Percentiles rank a stretch among this genome's conserved stretches.
These are phyloP conservation scores for Trematomus loennbergii DNA, from an alignment of 2,113 vertebrate species.

Conservation along the genomic window DNA sequence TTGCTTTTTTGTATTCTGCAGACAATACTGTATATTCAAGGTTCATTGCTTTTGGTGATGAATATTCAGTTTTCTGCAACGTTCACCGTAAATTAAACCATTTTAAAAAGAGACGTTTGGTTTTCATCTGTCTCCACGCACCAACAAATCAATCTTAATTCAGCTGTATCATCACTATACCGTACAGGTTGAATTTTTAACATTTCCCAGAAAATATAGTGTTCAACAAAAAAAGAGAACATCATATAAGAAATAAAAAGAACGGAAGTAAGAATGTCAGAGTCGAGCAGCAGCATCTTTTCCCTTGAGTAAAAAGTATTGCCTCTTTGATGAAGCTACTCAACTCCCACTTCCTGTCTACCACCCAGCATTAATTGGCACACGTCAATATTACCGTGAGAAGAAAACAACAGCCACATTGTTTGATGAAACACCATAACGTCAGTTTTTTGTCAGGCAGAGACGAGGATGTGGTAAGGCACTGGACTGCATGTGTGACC, in stretches of 20 bases:
- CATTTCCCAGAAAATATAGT: no score
- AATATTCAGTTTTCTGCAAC: neutral
- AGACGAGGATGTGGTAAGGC: neutral
- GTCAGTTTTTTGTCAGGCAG: constrained; percentile 38
- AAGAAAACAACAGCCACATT: constrained; percentile 11
- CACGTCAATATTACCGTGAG: constrained; percentile 1
- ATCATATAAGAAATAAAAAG: neutral
- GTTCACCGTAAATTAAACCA: neutral
- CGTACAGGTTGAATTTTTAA: no score
- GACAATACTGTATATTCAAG: neutral
- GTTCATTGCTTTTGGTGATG: neutral
- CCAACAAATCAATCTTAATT: no score
- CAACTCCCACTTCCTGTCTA: constrained; percentile 30
- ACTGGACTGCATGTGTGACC: constrained; percentile 4
- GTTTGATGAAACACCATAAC: constrained; percentile 39
- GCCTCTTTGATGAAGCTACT: constrained; percentile 5
- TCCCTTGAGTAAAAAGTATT: constrained; percentile 1
- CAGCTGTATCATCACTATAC: no score
- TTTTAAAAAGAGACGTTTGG: neutral
- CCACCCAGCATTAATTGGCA: constrained; percentile 10
- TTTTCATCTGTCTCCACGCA: neutral
- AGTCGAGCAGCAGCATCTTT: neutral
- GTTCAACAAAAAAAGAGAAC: no score
- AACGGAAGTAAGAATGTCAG: neutral
- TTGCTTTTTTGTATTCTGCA: neutral